Percentiles rank a stretch among this genome's conserved stretches.
Evolutionary conservation across 92 coral and sea anemone species (phyloP).

Genomic region (Palythoa grandiflora): DNA sequence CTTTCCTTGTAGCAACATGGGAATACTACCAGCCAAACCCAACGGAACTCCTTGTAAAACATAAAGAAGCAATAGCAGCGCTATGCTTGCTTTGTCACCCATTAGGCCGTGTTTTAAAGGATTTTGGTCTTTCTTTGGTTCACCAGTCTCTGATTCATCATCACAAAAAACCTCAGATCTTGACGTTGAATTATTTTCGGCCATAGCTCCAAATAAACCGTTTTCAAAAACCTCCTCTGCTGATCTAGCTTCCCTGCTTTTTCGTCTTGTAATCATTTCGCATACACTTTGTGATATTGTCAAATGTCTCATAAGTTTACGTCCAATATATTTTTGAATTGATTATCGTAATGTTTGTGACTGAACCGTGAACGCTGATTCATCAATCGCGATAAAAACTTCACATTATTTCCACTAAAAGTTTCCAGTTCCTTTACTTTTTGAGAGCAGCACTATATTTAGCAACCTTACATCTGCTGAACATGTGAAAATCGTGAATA

Average conservation of each 20-base stretch:
- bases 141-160: constrained; percentile 5
- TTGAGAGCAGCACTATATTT: not conserved
- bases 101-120: constrained; percentile 25
- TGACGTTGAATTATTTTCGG: not conserved
- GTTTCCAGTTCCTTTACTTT: not conserved
- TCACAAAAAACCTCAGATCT: not conserved
- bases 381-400: not conserved
- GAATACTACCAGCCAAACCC: constrained; percentile 95
- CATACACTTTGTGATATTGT: not conserved
- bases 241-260: constrained; percentile 1
- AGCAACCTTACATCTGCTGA: not conserved
- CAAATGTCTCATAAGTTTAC: not conserved
- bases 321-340: no score
- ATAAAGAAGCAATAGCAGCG: constrained; percentile 79
- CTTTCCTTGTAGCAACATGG: constrained; percentile 81
- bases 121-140: not conserved
- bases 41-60: constrained; percentile 94
- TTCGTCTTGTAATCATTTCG: constrained; percentile 29
- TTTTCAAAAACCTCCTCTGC: constrained; percentile 2
- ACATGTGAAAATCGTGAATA: not conserved
- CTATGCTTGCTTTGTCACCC: constrained; percentile 77
- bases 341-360: not conserved
- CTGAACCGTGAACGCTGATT: not conserved
- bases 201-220: not conserved
- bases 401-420: not conserved